Conservation (phyloP, 2,113 vertebrate species). For the Lipophrys pholis region DNA sequence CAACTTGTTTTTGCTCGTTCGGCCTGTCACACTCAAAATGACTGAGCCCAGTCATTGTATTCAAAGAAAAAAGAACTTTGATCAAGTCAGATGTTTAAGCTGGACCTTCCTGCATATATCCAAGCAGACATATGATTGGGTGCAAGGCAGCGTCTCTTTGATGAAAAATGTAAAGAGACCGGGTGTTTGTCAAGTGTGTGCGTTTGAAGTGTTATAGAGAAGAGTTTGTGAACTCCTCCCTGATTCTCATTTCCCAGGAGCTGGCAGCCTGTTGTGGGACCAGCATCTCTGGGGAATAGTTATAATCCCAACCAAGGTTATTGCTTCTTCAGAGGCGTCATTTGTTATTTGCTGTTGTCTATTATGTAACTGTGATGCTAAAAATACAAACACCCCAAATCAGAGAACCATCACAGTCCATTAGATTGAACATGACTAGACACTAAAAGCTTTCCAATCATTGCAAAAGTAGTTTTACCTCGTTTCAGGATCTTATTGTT, state of each 20-base stretch:
- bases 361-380: constrained; percentile 45
- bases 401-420: constrained; percentile 26
- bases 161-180: neutral
- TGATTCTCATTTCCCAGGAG: neutral
- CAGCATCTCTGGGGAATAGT: constrained; percentile 32
- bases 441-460: constrained; percentile 36
- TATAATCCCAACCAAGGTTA: constrained; percentile 32
- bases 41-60: neutral
- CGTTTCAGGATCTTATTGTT: constrained; percentile 7
- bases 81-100: neutral
- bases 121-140: neutral
- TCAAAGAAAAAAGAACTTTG: neutral
- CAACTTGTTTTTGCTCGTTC: neutral
- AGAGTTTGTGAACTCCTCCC: constrained; percentile 6
- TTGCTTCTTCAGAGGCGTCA: constrained; percentile 47
- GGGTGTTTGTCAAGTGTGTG: neutral
- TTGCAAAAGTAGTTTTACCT: constrained; percentile 1
- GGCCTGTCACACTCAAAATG: constrained; percentile 1
- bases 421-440: constrained; percentile 16
- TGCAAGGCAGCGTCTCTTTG: neutral
- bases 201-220: neutral
- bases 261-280: constrained; percentile 8
- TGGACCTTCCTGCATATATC: neutral
- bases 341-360: constrained; percentile 38
- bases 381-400: constrained; percentile 40